phyloP scores from a whole-genome alignment of 2,113 vertebrate species.

The Brachyhypopomus occidentalis region DNA sequence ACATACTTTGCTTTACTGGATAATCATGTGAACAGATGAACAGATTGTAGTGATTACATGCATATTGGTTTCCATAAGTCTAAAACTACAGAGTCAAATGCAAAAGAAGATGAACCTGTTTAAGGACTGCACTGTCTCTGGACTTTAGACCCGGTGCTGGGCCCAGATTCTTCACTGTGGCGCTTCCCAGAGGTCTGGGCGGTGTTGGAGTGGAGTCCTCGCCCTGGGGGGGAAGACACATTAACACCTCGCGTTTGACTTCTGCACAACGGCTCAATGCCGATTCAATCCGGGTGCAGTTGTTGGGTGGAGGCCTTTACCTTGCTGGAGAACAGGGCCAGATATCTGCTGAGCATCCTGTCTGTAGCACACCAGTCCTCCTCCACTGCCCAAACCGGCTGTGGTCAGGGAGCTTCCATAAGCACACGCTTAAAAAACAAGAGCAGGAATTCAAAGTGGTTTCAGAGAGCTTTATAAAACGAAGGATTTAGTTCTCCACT shows the following conservation, averaged over 20 bases:
- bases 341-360: slow-evolving; percentile 60
- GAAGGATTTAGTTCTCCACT: too few species aligned
- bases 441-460: background rate
- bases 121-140: slow-evolving; percentile 72
- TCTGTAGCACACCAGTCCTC: slow-evolving; percentile 60
- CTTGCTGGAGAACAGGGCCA: slow-evolving; percentile 57
- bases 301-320: slow-evolving; percentile 48
- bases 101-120: slow-evolving; percentile 48
- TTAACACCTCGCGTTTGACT: background rate
- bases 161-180: slow-evolving; percentile 67
- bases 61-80: background rate
- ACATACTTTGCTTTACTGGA: background rate
- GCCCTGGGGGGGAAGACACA: slow-evolving; percentile 52
- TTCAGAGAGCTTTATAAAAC: too few species aligned
- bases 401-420: background rate
- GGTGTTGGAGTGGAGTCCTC: slow-evolving; percentile 55
- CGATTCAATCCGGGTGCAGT: too few species aligned
- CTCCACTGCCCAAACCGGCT: slow-evolving; percentile 56
- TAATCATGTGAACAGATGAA: background rate
- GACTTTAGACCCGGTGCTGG: slow-evolving; percentile 66
- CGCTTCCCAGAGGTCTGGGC: slow-evolving; percentile 67
- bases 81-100: background rate
- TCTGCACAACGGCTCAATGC: too few species aligned
- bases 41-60: background rate
- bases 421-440: background rate